Evolutionary conservation across 2,113 vertebrate genomes (phyloP), one percentile per base, ranked within the genome.

Genomic region (Eira barbara): DNA sequence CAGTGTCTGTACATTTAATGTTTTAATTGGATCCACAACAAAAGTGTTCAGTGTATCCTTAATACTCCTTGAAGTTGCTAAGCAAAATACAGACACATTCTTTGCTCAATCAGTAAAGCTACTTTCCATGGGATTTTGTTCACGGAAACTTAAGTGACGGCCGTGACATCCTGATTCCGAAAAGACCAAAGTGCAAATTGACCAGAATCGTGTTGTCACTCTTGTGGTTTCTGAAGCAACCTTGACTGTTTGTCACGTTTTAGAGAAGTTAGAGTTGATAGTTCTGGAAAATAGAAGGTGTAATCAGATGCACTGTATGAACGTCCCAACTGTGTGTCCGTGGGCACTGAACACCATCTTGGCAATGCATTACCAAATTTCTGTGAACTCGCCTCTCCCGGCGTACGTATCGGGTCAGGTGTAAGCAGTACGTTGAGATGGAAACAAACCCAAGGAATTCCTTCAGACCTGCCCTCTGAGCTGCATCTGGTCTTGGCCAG

Each of bases 201-300:
- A 11, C 4, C 4, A 4, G 3, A n/a, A 23, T 23, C 1, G 0
- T 4, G 17, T 47, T 8, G 7, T n/a, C 12, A 8, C 2, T 1
- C 7, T 25, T 31, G 42, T 7, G 63, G 13, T 52, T 36, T 31
- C 12, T 55, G 63, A 73, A 81, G 20, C 42, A 29, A 29, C 6
- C 0, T 8, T 12, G 5, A 55, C 12, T 18, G 11, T 76, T 14
- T 11, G 27, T 23, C 29, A 63, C 13, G 5, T 3, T 17, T 15
- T 13, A 9, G n/a, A 47, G 36, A 23, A 47, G 25, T 15, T 3
- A 74, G 20, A 88, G 2, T 63, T 29, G 12, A 2, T 47, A 25
- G 31, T 31, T 36, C 25, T 13, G 36, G 45, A 36, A 18, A 65
- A 36, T 4, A 65, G n/a, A 61, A 36, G 21, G 18, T 18, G 4